These are phyloP conservation scores for Neocrepidodera transversa DNA, from an alignment of 2,888 invertebrate genomes.

Conservation along the genomic window DNA sequence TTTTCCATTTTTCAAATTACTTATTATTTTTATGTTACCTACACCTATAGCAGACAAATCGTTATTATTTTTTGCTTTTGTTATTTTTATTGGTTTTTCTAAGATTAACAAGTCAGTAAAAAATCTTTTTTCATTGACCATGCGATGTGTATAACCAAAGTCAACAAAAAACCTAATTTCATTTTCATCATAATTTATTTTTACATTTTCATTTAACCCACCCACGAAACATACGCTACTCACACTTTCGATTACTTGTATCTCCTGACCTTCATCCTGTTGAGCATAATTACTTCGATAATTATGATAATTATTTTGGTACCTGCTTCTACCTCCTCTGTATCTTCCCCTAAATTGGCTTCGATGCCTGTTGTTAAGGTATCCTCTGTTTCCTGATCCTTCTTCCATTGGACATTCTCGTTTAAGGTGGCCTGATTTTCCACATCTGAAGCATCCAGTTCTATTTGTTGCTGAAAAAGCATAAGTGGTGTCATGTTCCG, in stretches of 20 bases:
- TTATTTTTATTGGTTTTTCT: constrained; percentile 21
- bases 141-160: constrained; percentile 24
- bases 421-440: constrained; percentile 19
- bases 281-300: too few species aligned
- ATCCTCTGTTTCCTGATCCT: not conserved
- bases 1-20: constrained; percentile 26
- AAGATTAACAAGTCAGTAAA: constrained; percentile 20
- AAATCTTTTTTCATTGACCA: constrained; percentile 23
- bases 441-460: constrained; percentile 23
- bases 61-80: constrained; percentile 18
- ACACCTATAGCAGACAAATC: constrained; percentile 2
- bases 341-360: not conserved
- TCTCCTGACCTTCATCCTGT: not conserved
- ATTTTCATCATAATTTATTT: too few species aligned
- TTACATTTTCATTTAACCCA: not conserved
- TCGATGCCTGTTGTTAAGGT: not conserved
- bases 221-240: not conserved
- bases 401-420: constrained; percentile 2
- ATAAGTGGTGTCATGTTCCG: not conserved
- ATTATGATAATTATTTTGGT: not conserved
- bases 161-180: constrained; percentile 19
- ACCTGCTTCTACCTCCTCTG: constrained; percentile 1
- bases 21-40: constrained; percentile 13
- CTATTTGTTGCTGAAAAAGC: not conserved
- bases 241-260: constrained; percentile 9